These are phyloP conservation scores for Geococcyx californianus DNA, from an alignment of 2,113 vertebrate genomes.

Conservation along the genomic window DNA sequence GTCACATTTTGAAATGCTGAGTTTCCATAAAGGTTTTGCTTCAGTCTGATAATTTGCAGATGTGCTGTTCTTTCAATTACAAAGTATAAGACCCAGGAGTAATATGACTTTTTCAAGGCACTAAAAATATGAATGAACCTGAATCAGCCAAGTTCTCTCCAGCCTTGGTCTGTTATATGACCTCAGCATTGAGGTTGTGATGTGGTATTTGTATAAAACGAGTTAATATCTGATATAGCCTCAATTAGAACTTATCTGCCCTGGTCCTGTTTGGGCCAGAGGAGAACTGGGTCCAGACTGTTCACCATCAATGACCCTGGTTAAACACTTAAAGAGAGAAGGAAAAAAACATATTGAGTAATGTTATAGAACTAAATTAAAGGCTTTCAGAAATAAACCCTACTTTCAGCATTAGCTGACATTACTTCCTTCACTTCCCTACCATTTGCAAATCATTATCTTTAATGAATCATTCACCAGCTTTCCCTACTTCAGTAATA, in stretches of 20 bases:
- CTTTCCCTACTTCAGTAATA: not conserved
- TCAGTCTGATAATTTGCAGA: not conserved
- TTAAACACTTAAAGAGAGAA: not conserved
- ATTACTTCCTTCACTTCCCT: not conserved
- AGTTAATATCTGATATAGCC: not conserved
- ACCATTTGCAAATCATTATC: not conserved
- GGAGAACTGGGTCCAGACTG: not conserved
- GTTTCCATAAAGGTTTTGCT: not conserved
- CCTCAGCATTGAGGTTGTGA: not conserved
- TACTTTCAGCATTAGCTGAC: not conserved
- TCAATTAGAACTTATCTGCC: not conserved
- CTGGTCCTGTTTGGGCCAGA: not conserved
- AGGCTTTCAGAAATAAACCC: not conserved
- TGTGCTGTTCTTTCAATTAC: accelerated
- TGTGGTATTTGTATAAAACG: not conserved
- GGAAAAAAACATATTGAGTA: not conserved
- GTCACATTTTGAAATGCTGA: not conserved
- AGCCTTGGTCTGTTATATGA: not conserved
- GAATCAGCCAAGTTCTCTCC: not conserved
- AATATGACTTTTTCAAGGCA: accelerated
- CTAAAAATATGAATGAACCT: not conserved
- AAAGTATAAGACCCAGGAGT: not conserved
- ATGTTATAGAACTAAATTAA: not conserved
- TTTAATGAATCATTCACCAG: not conserved
- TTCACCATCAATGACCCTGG: no score